Percentiles rank a stretch among this genome's conserved stretches.
These are phyloP conservation scores for Conopomorpha cramerella DNA, from an alignment of 1,140 invertebrate genomes.

Conservation along the genomic window DNA sequence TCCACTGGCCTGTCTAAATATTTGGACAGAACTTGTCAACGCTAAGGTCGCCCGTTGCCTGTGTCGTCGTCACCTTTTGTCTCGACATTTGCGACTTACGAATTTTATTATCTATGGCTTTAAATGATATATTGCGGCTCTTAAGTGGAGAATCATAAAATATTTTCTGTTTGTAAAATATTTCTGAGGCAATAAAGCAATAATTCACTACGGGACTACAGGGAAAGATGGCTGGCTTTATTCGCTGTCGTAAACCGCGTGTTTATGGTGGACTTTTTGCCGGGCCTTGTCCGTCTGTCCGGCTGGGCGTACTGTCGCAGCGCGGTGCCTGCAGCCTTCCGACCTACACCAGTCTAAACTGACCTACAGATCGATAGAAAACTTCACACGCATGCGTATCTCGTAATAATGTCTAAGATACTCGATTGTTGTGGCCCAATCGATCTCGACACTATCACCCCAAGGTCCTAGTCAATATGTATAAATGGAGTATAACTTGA, in stretches of 20 bases:
- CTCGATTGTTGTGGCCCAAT: too few relatives aligned
- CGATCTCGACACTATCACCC: too few relatives aligned
- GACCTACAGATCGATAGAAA: too few relatives aligned
- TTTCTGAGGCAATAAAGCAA: constrained; percentile 60
- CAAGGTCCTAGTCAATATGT: too few relatives aligned
- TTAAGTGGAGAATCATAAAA: constrained; percentile 60
- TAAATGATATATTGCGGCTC: constrained; percentile 55
- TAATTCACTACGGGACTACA: constrained; percentile 57
- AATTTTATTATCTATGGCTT: constrained; percentile 61
- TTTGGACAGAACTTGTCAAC: too few relatives aligned
- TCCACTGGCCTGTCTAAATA: too few relatives aligned
- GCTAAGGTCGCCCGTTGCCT: not conserved
- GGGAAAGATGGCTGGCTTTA: constrained; percentile 54
- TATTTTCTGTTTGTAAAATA: constrained; percentile 61
- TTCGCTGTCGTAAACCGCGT: constrained; percentile 53
- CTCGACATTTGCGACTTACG: constrained; percentile 45
- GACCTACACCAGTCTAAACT: too few relatives aligned
- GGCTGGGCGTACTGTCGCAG: not conserved
- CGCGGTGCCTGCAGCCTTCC: too few relatives aligned
- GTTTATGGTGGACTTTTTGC: constrained; percentile 52
- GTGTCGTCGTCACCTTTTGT: too few relatives aligned
- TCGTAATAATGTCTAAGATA: too few relatives aligned
- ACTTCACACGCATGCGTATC: too few relatives aligned
- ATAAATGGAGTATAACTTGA: too few relatives aligned
- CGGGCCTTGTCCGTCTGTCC: not conserved